Evolutionary conservation across 1,140 invertebrate genomes (phyloP).

Genomic region (Melitaea cinxia): DNA sequence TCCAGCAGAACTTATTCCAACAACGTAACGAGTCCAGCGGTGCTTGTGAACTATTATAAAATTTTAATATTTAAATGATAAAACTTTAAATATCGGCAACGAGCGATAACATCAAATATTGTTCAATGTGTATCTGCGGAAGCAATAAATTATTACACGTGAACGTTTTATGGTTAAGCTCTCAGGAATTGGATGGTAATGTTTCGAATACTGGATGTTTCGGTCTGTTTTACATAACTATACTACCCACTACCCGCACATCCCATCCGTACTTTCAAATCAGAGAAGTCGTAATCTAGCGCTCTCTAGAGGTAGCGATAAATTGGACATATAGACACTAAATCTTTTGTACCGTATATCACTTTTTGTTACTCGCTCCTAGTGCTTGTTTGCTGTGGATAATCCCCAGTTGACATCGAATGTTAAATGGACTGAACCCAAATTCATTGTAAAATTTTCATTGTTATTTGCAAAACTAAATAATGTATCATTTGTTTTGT

Average conservation of each 20-base stretch:
- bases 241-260: constrained; percentile 36
- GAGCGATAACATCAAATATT: constrained; percentile 2
- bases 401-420: neutral
- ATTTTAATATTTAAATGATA: no score
- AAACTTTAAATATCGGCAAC: neutral
- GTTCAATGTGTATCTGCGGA: constrained; percentile 11
- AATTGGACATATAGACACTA: constrained; percentile 41
- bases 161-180: constrained; percentile 60
- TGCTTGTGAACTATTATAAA: no score
- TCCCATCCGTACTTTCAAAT: constrained; percentile 34
- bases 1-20: no score
- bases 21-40: no score
- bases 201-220: constrained; percentile 45
- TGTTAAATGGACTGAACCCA: neutral
- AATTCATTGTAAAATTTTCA: neutral
- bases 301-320: constrained; percentile 44
- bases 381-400: constrained; percentile 9
- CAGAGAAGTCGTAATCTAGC: constrained; percentile 46
- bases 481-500: neutral
- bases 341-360: constrained; percentile 21
- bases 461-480: neutral
- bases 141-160: constrained; percentile 64
- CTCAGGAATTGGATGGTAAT: constrained; percentile 57
- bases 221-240: constrained; percentile 51
- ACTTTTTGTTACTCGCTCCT: constrained; percentile 15